Percentiles rank a stretch among this genome's conserved stretches.
Evolutionary conservation across 64 coral and sea anemone genomes (phyloP).

Genomic region (Anthopleura sola): DNA sequence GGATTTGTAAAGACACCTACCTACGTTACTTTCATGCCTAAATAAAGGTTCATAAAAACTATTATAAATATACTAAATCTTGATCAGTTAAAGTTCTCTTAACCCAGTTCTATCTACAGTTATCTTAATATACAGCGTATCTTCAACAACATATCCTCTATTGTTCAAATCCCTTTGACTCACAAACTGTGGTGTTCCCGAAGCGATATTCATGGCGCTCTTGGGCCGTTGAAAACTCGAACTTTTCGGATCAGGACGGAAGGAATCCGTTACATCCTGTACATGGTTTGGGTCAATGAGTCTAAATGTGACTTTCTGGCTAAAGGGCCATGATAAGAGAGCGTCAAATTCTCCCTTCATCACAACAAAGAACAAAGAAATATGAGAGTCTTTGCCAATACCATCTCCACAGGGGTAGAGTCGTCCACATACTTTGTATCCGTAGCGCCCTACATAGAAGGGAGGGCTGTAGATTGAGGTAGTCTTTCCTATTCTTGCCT

Average conservation of each 20-base stretch:
- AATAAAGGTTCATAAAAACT: too few relatives aligned
- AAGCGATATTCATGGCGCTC: conserved; percentile 47
- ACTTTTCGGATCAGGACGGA: conserved; percentile 31
- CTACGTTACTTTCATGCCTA: too few relatives aligned
- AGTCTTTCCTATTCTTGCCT: conserved; percentile 5
- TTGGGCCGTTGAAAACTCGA: conserved; percentile 27
- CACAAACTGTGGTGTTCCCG: conserved; percentile 35
- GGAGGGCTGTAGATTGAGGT: conserved; percentile 27
- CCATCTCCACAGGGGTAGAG: conserved; percentile 37
- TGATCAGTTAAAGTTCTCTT: not conserved
- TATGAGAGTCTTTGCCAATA: conserved; percentile 29
- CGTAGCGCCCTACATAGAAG: conserved; percentile 29
- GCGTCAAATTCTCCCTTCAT: conserved; percentile 34
- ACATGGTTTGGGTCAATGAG: conserved; percentile 9
- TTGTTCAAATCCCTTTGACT: not conserved
- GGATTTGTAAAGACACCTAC: too few relatives aligned
- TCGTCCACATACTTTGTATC: conserved; percentile 39
- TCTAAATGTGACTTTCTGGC: conserved; percentile 17
- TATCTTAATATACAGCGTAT: conserved; percentile 38
- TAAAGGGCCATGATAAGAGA: conserved; percentile 20
- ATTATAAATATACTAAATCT: too few relatives aligned
- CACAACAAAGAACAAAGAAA: conserved; percentile 30
- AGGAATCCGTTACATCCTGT: not conserved
- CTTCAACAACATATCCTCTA: conserved; percentile 27
- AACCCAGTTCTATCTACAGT: conserved; percentile 29